These are phyloP conservation scores for Scolopax mira DNA, from an alignment of 2,113 vertebrate genomes.

Conservation along the genomic window DNA sequence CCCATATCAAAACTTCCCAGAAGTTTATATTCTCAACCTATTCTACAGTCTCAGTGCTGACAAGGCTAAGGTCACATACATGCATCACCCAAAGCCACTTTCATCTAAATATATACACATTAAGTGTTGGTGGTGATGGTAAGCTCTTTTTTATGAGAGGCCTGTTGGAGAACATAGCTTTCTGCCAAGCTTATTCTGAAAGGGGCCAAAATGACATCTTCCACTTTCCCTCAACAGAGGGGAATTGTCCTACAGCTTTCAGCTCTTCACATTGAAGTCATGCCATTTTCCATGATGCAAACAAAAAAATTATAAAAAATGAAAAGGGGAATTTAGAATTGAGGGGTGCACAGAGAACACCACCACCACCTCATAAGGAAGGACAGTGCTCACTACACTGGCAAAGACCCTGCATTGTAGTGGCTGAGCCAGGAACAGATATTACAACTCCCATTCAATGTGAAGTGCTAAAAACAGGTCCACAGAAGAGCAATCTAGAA, in stretches of 20 bases:
- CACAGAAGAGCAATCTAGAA: background rate
- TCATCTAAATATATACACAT: background rate
- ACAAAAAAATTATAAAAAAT: background rate
- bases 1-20: background rate
- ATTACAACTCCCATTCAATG: background rate
- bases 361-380: background rate
- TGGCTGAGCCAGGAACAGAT: background rate
- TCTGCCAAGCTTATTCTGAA: background rate
- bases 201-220: background rate
- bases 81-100: background rate
- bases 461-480: background rate
- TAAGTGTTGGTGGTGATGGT: background rate
- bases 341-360: background rate
- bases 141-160: background rate
- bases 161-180: background rate
- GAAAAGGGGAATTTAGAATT: background rate
- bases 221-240: background rate
- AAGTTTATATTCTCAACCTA: background rate
- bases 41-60: background rate
- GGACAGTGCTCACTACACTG: background rate
- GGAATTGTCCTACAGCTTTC: background rate
- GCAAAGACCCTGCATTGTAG: background rate
- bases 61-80: accelerated
- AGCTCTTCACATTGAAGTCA: background rate
- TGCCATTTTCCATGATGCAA: background rate